phyloP scores from a whole-genome alignment of 2,797 vertebrate species.

The Nyctibius grandis region DNA sequence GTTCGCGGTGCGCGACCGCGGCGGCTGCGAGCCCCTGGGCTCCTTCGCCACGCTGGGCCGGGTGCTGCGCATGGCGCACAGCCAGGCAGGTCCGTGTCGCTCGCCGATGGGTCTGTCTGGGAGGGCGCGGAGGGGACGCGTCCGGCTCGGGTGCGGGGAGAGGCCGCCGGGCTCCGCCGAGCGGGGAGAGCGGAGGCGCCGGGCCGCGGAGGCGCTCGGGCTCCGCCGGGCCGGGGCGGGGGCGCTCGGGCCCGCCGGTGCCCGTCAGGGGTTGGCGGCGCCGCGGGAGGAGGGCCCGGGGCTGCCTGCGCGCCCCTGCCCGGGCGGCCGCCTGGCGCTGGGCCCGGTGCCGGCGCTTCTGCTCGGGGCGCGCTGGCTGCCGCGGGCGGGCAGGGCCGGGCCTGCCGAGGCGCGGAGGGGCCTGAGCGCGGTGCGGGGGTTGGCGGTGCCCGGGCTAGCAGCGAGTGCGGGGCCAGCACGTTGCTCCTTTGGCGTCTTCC shows the following conservation, averaged over 20 bases:
- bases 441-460: too few relatives aligned
- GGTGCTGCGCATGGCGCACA: slow-evolving; percentile 84
- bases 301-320: too few relatives aligned
- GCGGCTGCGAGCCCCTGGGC: slow-evolving; percentile 82
- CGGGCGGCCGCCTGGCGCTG: too few relatives aligned
- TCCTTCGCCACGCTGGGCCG: slow-evolving; percentile 86
- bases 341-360: too few relatives aligned
- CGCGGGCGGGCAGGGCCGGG: too few relatives aligned
- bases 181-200: not conserved
- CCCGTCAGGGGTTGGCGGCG: not conserved
- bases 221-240: not conserved
- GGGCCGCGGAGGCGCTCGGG: not conserved
- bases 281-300: too few relatives aligned
- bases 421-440: too few relatives aligned
- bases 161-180: not conserved
- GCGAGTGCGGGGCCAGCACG: rapidly evolving
- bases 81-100: slow-evolving; percentile 61
- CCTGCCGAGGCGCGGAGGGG: too few relatives aligned
- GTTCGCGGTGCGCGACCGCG: slow-evolving; percentile 78
- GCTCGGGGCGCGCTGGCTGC: too few relatives aligned
- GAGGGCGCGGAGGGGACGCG: not conserved
- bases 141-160: not conserved
- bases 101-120: not conserved
- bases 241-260: not conserved
- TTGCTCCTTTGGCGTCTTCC: rapidly evolving